Percentiles rank a stretch among this genome's conserved stretches.
These are phyloP conservation scores for Trichonephila clavipes DNA, from an alignment of 1,140 invertebrate genomes.

Conservation along the genomic window DNA sequence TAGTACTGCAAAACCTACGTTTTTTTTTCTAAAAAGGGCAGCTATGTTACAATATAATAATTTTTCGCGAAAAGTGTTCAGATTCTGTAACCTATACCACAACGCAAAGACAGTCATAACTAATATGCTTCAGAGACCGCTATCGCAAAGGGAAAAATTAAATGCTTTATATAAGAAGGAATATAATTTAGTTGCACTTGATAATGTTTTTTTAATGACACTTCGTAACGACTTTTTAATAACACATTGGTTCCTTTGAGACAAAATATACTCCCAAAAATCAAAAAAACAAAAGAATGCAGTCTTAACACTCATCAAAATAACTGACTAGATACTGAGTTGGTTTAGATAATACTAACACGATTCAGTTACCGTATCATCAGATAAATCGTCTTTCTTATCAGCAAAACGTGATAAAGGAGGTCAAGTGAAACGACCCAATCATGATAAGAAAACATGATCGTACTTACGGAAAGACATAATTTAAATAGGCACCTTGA, in stretches of 20 bases:
- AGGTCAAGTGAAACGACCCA: slow-evolving; percentile 51
- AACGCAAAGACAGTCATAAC: too few species aligned
- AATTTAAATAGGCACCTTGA: slow-evolving; percentile 31
- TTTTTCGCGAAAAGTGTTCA: too few species aligned
- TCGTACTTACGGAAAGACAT: background rate
- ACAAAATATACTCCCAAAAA: slow-evolving; percentile 1
- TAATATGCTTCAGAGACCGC: too few species aligned
- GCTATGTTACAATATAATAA: too few species aligned
- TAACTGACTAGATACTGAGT: background rate
- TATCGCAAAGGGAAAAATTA: too few species aligned
- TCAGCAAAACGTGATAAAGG: slow-evolving; percentile 19
- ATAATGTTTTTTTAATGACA: background rate
- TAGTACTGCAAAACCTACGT: too few species aligned
- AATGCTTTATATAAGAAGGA: background rate
- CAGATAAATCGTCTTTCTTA: slow-evolving; percentile 30
- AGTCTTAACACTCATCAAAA: background rate
- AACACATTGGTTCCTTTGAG: background rate
- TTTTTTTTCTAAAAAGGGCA: too few species aligned
- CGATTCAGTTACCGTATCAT: slow-evolving; percentile 25
- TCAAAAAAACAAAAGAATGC: background rate
- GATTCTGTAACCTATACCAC: too few species aligned
- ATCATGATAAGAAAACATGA: slow-evolving; percentile 29
- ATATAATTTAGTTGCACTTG: too few species aligned
- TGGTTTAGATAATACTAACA: slow-evolving; percentile 36
- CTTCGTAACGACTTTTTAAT: too few species aligned